Conservation (phyloP, 1,140 invertebrate genomes). For the Drosophila guanche region DNA sequence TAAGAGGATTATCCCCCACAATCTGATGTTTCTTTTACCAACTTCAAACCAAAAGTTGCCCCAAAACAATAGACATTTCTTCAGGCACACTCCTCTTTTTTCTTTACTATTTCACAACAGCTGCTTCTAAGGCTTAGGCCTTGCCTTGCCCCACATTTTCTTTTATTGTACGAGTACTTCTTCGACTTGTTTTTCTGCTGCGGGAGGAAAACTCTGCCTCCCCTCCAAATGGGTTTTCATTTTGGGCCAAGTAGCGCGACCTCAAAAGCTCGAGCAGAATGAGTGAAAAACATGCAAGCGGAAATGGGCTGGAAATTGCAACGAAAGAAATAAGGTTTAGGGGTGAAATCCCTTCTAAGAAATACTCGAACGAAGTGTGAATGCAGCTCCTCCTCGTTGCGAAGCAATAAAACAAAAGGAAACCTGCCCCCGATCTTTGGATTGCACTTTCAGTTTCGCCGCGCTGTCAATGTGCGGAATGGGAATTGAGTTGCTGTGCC, state of each 20-base stretch:
- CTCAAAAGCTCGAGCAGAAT: conserved; percentile 33
- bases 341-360: conserved; percentile 20
- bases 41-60: not conserved
- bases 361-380: conserved; percentile 4
- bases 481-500: conserved; percentile 9
- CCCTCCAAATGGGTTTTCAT: conserved; percentile 21
- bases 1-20: no score
- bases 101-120: no score
- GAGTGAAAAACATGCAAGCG: conserved; percentile 48
- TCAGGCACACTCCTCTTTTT: conserved; percentile 21
- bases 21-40: not conserved
- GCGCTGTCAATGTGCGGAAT: conserved; percentile 40
- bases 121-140: conserved; percentile 5
- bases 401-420: conserved; percentile 50
- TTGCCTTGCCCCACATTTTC: conserved; percentile 45
- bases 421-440: conserved; percentile 27
- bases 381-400: conserved; percentile 17
- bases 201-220: conserved; percentile 31
- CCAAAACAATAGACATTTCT: conserved; percentile 6
- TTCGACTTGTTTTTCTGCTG: conserved; percentile 18
- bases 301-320: conserved; percentile 46
- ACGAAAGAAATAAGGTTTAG: conserved; percentile 16
- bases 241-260: conserved; percentile 63
- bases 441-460: conserved; percentile 56
- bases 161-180: conserved; percentile 29